Conservation (phyloP, 2,888 invertebrate species). For the Apodemia mormo region DNA sequence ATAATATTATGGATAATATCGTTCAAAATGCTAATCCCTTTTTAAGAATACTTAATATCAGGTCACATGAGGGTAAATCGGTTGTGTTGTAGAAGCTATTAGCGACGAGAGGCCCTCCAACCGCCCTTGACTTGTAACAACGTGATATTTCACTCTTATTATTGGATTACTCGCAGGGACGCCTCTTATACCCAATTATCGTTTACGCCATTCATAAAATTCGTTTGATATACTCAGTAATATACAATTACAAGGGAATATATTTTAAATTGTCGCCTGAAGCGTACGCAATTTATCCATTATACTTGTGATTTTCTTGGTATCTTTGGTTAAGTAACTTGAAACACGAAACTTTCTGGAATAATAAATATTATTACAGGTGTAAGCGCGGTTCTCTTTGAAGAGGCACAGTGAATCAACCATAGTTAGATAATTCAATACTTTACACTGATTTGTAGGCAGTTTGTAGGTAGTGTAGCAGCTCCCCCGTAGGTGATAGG, state of each 20-base stretch:
- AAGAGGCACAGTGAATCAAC: background rate
- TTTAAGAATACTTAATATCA: background rate
- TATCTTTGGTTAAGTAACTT: background rate
- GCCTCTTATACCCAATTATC: conserved; percentile 1
- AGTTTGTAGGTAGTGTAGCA: too few relatives aligned
- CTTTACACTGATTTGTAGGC: background rate
- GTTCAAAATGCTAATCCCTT: background rate
- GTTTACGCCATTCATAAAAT: conserved; percentile 6
- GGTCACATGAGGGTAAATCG: conserved; percentile 5
- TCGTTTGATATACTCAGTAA: background rate
- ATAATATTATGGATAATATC: too few relatives aligned
- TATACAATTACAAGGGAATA: background rate
- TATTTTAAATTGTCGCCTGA: background rate
- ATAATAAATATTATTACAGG: background rate
- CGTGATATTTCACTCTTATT: conserved; percentile 9
- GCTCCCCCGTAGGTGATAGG: too few relatives aligned
- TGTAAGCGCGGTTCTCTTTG: too few relatives aligned
- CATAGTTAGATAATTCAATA: background rate
- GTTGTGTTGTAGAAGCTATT: background rate
- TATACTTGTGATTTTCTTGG: conserved; percentile 2
- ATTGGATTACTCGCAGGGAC: background rate
- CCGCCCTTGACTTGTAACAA: conserved; percentile 2
- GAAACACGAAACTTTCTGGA: background rate
- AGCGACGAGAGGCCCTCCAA: conserved; percentile 6
- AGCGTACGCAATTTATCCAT: background rate